Percentiles rank a stretch among this genome's conserved stretches.
These are phyloP conservation scores for Aphyosemion australe DNA, from an alignment of 2,113 vertebrate species.

Conservation along the genomic window DNA sequence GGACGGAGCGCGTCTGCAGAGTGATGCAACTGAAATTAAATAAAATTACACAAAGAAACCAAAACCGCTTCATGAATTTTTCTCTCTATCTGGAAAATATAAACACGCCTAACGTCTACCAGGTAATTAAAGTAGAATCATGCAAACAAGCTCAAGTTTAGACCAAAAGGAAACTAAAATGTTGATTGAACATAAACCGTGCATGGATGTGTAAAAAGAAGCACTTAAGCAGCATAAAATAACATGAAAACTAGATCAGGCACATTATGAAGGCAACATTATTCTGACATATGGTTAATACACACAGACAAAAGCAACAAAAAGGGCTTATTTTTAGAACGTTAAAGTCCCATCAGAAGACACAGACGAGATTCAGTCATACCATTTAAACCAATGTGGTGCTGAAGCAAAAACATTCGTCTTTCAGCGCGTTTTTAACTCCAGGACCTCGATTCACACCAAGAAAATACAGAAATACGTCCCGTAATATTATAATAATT, in stretches of 20 bases:
- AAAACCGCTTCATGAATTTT: not conserved
- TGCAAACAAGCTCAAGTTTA: not conserved
- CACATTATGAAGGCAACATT: conserved; percentile 58
- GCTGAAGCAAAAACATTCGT: too few species aligned
- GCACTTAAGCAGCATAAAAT: conserved; percentile 15
- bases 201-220: not conserved
- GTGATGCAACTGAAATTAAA: not conserved
- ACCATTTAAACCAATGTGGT: too few species aligned
- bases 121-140: not conserved
- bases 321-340: too few species aligned
- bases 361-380: too few species aligned
- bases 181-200: not conserved
- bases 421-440: too few species aligned
- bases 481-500: too few species aligned
- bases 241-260: conserved; percentile 41
- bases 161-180: not conserved
- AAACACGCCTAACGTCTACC: not conserved
- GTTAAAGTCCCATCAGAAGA: too few species aligned
- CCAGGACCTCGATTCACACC: too few species aligned
- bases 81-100: not conserved
- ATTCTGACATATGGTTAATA: not conserved
- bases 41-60: not conserved
- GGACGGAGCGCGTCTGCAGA: conserved; percentile 12
- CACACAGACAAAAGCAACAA: not conserved
- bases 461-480: too few species aligned